These are phyloP conservation scores for Nemurella pictetii DNA, from an alignment of 2,888 invertebrate genomes.

Conservation along the genomic window DNA sequence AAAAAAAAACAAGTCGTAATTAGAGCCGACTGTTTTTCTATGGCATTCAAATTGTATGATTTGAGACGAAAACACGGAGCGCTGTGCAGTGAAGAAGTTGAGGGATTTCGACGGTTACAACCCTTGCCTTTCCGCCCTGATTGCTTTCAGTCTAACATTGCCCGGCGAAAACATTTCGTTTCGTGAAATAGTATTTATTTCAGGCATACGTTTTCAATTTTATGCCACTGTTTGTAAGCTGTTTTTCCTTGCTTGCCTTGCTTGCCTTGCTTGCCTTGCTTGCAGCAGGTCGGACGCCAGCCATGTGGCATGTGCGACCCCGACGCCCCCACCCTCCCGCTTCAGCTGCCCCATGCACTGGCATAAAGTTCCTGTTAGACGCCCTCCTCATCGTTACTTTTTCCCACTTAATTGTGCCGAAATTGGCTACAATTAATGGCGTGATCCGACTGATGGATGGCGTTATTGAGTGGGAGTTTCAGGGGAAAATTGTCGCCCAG, in stretches of 20 bases:
- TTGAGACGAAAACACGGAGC: background rate
- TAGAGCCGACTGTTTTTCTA: background rate
- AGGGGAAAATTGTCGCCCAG: background rate
- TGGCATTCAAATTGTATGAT: background rate
- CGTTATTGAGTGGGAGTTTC: background rate
- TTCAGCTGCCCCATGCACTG: background rate
- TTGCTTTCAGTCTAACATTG: background rate
- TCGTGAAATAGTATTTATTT: background rate
- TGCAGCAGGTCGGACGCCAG: too few relatives aligned
- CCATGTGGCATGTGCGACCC: background rate
- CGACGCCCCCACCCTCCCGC: background rate
- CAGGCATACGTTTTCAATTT: background rate
- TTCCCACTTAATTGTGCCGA: background rate
- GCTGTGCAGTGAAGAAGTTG: background rate
- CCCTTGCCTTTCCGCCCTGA: background rate
- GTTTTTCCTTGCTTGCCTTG: background rate
- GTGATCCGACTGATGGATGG: background rate
- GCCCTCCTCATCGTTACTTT: background rate
- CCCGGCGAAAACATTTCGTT: too few relatives aligned
- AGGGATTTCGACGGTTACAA: background rate
- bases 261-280: background rate
- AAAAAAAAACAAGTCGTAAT: background rate
- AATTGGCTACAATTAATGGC: background rate
- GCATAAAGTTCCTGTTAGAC: background rate
- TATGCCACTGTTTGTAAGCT: background rate